Percentiles rank a stretch among this genome's conserved stretches.
phyloP scores from a whole-genome alignment of 2,797 vertebrate genomes.

The Pseudopleuronectes americanus region DNA sequence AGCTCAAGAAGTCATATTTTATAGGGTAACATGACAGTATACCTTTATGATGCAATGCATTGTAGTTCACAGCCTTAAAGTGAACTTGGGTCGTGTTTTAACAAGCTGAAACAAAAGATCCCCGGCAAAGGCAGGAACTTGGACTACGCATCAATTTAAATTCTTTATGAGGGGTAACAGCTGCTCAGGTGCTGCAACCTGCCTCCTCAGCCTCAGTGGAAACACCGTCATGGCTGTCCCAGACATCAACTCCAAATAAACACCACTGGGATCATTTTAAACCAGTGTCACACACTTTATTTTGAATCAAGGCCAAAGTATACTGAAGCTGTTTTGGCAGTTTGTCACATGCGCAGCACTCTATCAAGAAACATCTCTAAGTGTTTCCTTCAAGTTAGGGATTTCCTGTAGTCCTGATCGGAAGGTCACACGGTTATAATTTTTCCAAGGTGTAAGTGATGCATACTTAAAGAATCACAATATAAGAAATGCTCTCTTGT shows the following conservation, averaged over 20 bases:
- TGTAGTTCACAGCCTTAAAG: constrained; percentile 14
- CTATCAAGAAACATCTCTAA: constrained; percentile 38
- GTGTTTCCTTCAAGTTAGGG: constrained; percentile 62
- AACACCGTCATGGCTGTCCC: constrained; percentile 39
- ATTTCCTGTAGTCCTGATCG: constrained; percentile 46
- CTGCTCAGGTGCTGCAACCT: constrained; percentile 59
- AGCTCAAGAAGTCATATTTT: constrained; percentile 28
- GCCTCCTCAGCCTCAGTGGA: constrained; percentile 42
- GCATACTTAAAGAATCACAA: background rate
- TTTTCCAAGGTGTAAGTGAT: constrained; percentile 56
- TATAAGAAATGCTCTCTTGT: no score
- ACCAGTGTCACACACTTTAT: constrained; percentile 43
- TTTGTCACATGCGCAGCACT: constrained; percentile 40
- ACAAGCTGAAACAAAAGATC: constrained; percentile 54
- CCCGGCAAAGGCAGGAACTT: constrained; percentile 42
- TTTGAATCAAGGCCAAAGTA: constrained; percentile 34
- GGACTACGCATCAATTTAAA: constrained; percentile 63
- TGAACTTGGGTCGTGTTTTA: constrained; percentile 34
- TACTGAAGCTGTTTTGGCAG: constrained; percentile 51
- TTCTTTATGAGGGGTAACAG: constrained; percentile 64
- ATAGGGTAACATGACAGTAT: constrained; percentile 6
- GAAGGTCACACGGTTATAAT: constrained; percentile 5
- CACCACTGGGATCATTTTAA: constrained; percentile 23
- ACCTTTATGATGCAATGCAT: background rate
- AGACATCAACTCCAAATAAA: constrained; percentile 38